phyloP scores from a whole-genome alignment of 2,113 vertebrate species.

The Progne subis region DNA sequence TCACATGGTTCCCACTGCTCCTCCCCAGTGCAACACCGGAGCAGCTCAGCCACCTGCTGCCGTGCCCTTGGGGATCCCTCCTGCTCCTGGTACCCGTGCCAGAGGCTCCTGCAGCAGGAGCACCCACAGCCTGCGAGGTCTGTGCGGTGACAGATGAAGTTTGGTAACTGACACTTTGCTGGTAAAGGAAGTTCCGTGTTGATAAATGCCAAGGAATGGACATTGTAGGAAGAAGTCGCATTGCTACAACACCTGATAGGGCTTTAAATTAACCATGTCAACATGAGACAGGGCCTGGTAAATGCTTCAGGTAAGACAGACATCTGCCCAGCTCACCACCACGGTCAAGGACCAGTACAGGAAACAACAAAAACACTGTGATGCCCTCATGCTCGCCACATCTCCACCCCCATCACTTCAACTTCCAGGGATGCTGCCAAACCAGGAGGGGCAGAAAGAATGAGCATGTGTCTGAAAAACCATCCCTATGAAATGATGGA shows the following conservation, averaged over 20 bases:
- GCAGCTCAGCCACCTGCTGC: background rate
- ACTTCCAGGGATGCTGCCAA: background rate
- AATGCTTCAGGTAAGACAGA: background rate
- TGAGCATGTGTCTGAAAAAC: background rate
- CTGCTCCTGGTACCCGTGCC: background rate
- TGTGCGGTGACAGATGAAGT: background rate
- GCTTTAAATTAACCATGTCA: background rate
- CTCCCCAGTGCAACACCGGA: rapidly evolving
- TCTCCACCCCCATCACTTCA: background rate
- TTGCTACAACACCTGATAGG: background rate
- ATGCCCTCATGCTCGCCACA: rapidly evolving
- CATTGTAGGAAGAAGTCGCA: background rate
- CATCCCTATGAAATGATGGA: background rate
- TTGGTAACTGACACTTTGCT: background rate
- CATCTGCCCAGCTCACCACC: background rate
- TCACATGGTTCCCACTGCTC: rapidly evolving
- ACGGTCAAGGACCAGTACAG: background rate
- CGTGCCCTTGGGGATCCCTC: background rate
- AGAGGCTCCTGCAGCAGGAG: background rate
- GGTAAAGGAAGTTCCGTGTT: background rate
- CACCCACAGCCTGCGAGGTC: background rate
- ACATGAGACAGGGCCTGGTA: background rate
- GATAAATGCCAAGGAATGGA: background rate
- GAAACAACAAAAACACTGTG: background rate
- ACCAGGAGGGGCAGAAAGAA: background rate